These are phyloP conservation scores for Trissolcus basalis DNA, from an alignment of 1,140 invertebrate genomes.

Conservation along the genomic window DNA sequence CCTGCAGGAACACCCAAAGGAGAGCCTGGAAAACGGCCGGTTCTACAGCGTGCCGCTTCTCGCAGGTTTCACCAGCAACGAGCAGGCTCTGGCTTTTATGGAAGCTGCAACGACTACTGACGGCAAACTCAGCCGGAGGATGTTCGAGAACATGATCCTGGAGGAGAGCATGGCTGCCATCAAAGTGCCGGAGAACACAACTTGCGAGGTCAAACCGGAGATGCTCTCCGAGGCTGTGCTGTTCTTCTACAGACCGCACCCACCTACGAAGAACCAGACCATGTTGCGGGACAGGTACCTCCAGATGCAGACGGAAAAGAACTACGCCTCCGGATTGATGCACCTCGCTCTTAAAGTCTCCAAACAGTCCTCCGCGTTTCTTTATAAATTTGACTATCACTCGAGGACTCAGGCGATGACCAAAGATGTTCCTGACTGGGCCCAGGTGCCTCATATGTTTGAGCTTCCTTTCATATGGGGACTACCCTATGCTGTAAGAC, in stretches of 20 bases:
- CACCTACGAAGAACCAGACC: conserved; percentile 78
- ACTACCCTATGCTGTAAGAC: conserved; percentile 80
- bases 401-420: conserved; percentile 79
- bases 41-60: conserved; percentile 82
- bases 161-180: conserved; percentile 76
- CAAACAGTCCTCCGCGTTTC: conserved; percentile 67
- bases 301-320: conserved; percentile 84
- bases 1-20: conserved; percentile 80
- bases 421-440: conserved; percentile 83
- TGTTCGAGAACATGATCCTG: conserved; percentile 79
- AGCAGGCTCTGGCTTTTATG: conserved; percentile 80
- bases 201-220: conserved; percentile 81
- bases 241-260: conserved; percentile 84
- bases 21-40: conserved; percentile 79
- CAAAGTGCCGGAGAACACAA: conserved; percentile 76
- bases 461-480: conserved; percentile 88
- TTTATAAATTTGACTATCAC: conserved; percentile 83
- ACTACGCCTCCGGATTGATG: conserved; percentile 82
- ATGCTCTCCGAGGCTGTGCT: conserved; percentile 83
- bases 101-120: conserved; percentile 77
- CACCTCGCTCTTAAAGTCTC: conserved; percentile 80
- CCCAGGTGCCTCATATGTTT: conserved; percentile 85
- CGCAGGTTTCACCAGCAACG: conserved; percentile 86
- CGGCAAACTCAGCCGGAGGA: conserved; percentile 74
- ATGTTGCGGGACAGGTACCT: conserved; percentile 79